Conservation (phyloP, 2,888 invertebrate species). For the Sinotaia quadrata region DNA sequence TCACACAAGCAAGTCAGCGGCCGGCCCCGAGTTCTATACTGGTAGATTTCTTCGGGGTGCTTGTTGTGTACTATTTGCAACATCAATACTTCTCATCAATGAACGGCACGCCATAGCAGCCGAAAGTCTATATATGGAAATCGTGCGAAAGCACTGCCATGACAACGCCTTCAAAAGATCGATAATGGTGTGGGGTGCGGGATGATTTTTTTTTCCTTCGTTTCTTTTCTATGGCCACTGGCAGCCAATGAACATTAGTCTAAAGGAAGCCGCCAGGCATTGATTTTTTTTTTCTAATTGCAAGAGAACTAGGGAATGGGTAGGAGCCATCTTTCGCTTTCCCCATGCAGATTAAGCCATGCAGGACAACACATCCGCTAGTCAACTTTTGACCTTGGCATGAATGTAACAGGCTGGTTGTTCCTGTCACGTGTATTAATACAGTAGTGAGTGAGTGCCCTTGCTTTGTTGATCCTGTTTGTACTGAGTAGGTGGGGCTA, state of each 20-base stretch:
- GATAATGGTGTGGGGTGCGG: conserved; percentile 13
- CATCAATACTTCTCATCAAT: conserved; percentile 33
- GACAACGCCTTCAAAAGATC: conserved; percentile 32
- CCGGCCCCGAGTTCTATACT: conserved; percentile 9
- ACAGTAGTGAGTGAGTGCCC: no score
- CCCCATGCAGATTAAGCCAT: no score
- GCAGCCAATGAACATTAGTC: conserved; percentile 20
- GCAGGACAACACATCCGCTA: no score
- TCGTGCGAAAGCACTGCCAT: conserved; percentile 37
- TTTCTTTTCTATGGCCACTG: conserved; percentile 8
- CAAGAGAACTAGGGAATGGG: no score
- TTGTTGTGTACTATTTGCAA: conserved; percentile 24
- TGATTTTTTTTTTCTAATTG: conserved; percentile 16
- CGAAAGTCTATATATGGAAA: conserved; percentile 37
- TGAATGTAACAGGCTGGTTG: no score
- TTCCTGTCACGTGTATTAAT: no score
- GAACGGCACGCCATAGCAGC: conserved; percentile 23
- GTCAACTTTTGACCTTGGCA: no score
- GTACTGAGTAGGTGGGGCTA: no score
- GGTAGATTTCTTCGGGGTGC: conserved; percentile 22
- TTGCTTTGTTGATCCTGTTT: no score
- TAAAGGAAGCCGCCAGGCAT: conserved; percentile 18
- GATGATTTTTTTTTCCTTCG: conserved; percentile 3
- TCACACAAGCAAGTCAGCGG: background rate
- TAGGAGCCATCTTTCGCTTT: no score